phyloP scores from a whole-genome alignment of 2,113 vertebrate genomes.

The Erinaceus europaeus region DNA sequence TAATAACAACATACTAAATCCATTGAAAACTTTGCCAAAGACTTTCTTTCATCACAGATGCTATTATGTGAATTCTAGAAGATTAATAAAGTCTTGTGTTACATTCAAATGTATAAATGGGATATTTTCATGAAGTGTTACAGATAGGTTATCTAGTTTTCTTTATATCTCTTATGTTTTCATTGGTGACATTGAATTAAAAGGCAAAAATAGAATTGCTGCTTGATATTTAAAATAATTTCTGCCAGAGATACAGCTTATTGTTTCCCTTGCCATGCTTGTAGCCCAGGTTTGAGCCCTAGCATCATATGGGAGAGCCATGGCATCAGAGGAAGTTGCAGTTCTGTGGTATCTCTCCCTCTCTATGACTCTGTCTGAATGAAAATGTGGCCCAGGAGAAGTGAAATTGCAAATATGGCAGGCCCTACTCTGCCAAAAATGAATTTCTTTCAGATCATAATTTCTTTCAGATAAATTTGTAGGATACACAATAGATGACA shows the following conservation, averaged over 20 bases:
- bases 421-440: no score
- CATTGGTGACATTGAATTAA: conserved; percentile 1
- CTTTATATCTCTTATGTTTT: conserved; percentile 7
- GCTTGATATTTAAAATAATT: conserved; percentile 21
- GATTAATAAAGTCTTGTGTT: not conserved
- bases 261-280: no score
- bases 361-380: no score
- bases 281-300: no score
- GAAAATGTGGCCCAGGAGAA: no score
- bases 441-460: no score
- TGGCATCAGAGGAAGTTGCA: no score
- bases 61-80: not conserved
- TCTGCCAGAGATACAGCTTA: no score
- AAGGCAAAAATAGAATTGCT: conserved; percentile 12
- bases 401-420: no score
- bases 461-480: conserved; percentile 33
- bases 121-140: conserved; percentile 34
- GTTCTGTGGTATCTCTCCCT: no score
- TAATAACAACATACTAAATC: not conserved
- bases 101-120: conserved; percentile 25
- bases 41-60: not conserved
- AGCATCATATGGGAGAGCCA: no score
- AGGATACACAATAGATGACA: not conserved
- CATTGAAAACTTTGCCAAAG: not conserved
- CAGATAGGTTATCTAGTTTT: conserved; percentile 17